Evolutionary conservation across 1,140 invertebrate species (phyloP), one percentile per base, ranked within the genome.

Genomic region (Camponotus vicinus): DNA sequence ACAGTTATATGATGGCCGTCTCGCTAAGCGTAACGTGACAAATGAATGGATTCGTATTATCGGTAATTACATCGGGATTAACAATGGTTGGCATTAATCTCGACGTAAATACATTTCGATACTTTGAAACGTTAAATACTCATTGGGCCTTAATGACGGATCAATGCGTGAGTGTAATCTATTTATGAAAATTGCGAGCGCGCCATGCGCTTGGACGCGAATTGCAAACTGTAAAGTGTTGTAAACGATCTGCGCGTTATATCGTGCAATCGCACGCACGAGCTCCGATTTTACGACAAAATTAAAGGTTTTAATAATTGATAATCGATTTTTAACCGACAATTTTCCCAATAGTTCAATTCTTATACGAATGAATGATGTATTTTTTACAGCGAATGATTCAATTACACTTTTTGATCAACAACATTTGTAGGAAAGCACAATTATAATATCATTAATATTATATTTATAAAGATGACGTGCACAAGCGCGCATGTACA

Each of bases 41-140:
- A 77, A 89, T 89, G 67, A 88, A 61, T 71, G 77, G 70, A 85
- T 82, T 86, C 73, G 40, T 67, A 88, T 88, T 67, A 76, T 86
- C 83, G 79, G 88, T 84, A 90, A 88, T 88, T 84, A 86, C 86
- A 88, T 90, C 66, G 18, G 78, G 55, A 83, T 86, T 88, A 86
- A 70, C 88, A 73, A 89, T 76, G 75, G 67, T 40, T 27, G 32
- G 27, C 55, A 59, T 55, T 88, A 84, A 84, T 88, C 87, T 71
- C 69, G 71, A 83, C 80, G 84, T 70, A 57, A 61, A 63, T 45
- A 75, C 69, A 69, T 86, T 75, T 64, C 78, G 84, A 88, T 84
- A 88, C 77, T 67, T 88, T 80, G 84, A 82, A 80, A 87, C 82
- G 76, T 59, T 85, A 77, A 80, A 86, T 70, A 67, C 70, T 75